Evolutionary conservation across 2,113 vertebrate species (phyloP), one percentile per base, ranked within the genome.

Genomic region (Ophiodon elongatus): DNA sequence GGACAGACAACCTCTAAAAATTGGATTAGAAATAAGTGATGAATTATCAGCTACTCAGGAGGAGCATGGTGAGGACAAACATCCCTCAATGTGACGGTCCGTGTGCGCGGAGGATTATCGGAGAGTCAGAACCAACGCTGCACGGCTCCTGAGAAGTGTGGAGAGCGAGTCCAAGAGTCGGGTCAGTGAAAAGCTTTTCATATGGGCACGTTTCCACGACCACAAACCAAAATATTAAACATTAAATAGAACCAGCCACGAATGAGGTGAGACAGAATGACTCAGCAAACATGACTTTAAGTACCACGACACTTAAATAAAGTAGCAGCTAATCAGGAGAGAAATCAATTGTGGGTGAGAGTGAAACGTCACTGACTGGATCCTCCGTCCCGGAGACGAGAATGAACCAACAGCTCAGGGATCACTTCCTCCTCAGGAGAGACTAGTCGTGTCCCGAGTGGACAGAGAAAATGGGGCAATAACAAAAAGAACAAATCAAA

Each of bases 281-380:
- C n/a, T 29, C 1, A 82, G 17, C 3, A 8, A 21, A 54, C 15
- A 29, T 8, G 14, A 29, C n/a, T 29, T 64, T 56, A 66, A 62
- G 13, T 2, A 59, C 11, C 17, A n/a, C n/a, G n/a, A 13, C 63
- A 23, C 41, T 73, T 4, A 35, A 8, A 29, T 33, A 13, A 41
- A 63, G 6, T 0, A 63, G 45, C 35, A 25, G 47, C 35, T 11
- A 15, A 29, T 21, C 41, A 41, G 43, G 33, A 14, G 50, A 15
- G 8, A 29, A 47, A 69, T 41, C 4, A 75, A 75, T 54, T n/a
- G n/a, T n/a, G n/a, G 23, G n/a, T 11, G 5, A 80, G 59, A 67
- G 19, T 39, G 27, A 39, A 60, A 74, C 35, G 75, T 74, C 47
- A 29, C 0, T 59, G 33, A 59, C 65, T 27, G 15, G 45, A 11